Evolutionary conservation across 2,888 invertebrate genomes (phyloP), one percentile per base, ranked within the genome.

Genomic region (Xestia xanthographa): DNA sequence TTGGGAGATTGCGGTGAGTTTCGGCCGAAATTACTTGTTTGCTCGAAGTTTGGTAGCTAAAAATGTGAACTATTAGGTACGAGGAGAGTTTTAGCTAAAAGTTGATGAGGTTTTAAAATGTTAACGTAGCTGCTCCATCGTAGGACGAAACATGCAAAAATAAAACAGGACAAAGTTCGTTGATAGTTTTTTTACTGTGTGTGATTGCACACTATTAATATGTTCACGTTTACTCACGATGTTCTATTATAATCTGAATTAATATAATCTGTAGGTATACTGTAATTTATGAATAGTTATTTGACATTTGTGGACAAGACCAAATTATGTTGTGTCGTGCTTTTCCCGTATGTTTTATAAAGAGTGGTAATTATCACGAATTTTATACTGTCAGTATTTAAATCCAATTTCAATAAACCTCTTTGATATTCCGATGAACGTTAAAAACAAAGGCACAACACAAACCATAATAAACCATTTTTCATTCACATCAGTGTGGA

Each of bases 391-490:
- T n/a, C 69, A 69, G n/a, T 69, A 43, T 34, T 17, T 20, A 70
- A n/a, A 70, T 12, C 17, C 20, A 22, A 48, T 38, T 38, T 5
- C 26, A 72, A 2, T 26, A 38, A 26, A 45, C 38, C 45, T 0
- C 41, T 72, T 73, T n/a, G 22, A 74, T 72, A 74, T 45, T n/a
- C 34, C n/a, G n/a, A n/a, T n/a, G n/a, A n/a, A n/a, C n/a, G n/a
- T n/a, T n/a, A n/a, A n/a, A n/a, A 34, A 76, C 43, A 43, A 48
- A 66, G 9, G n/a, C 38, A 17, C 53, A 60, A 41, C 20, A n/a
- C 3, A 5, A 62, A 82, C 34, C 20, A 60, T 26, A 58, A 34
- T 41, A 69, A 74, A 72, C 26, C 70, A 62, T 66, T 83, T 73
- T 62, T 68, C 79, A 68, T 68, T 48, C 22, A 22, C 50, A 29